Percentiles rank a stretch among this genome's conserved stretches.
Conservation (phyloP, 2,888 invertebrate species). For the Vandiemenella viatica region DNA sequence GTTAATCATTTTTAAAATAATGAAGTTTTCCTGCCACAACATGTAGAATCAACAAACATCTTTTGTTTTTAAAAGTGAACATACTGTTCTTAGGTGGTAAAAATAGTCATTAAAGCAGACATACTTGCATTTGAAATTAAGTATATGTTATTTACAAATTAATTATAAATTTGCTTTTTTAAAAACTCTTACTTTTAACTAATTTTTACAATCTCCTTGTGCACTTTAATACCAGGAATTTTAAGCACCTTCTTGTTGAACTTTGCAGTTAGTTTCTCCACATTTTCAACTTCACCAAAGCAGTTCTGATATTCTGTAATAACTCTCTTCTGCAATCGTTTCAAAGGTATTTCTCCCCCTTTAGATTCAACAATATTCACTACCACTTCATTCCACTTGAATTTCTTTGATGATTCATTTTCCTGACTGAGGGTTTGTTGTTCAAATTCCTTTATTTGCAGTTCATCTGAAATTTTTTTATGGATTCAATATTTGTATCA, state of each 20-base stretch:
- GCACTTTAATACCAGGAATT: constrained; percentile 43
- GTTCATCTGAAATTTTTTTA: background rate
- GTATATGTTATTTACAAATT: no score
- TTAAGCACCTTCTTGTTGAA: constrained; percentile 57
- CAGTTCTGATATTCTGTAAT: constrained; percentile 41
- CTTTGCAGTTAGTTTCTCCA: constrained; percentile 50
- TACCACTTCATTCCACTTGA: constrained; percentile 37
- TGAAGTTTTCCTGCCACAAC: no score
- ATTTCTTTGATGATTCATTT: constrained; percentile 22
- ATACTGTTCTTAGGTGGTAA: no score
- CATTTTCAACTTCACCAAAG: constrained; percentile 34
- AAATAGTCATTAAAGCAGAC: no score
- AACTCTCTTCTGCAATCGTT: constrained; percentile 63
- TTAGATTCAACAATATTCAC: constrained; percentile 35
- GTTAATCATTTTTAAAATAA: no score
- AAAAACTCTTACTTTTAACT: no score
- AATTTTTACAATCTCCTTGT: constrained; percentile 31
- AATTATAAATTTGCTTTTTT: no score
- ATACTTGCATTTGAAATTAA: no score
- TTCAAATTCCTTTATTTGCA: background rate
- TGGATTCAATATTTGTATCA: no score
- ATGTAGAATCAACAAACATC: no score
- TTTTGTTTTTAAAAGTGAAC: no score
- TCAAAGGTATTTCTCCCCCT: constrained; percentile 41
- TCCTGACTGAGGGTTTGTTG: background rate